Percentiles rank a stretch among this genome's conserved stretches.
phyloP scores from a whole-genome alignment of 35 echinoderm and acorn worm species.

The Apostichopus californicus region DNA sequence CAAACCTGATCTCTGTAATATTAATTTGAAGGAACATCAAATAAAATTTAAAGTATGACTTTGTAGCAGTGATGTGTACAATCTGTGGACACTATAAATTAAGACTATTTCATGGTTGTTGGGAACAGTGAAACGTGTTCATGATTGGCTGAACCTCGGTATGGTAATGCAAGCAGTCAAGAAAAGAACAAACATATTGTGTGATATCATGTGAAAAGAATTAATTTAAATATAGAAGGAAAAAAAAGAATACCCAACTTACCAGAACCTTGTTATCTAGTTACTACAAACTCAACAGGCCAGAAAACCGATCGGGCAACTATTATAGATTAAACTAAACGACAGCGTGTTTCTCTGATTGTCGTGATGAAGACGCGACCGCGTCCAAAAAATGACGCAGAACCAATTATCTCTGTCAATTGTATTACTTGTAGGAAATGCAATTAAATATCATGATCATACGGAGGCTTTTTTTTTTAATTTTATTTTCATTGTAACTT shows the following conservation, averaged over 20 bases:
- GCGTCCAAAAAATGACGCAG: background rate
- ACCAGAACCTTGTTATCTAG: background rate
- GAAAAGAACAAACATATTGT: background rate
- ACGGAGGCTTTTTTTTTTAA: background rate
- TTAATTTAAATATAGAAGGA: background rate
- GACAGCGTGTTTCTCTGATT: background rate
- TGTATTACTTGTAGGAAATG: background rate
- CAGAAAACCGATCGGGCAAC: background rate
- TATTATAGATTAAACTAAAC: background rate
- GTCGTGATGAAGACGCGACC: background rate
- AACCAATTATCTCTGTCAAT: background rate
- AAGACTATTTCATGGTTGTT: conserved; percentile 24
- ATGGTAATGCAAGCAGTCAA: background rate
- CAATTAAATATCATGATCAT: background rate
- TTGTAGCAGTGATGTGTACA: conserved; percentile 1
- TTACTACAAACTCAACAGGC: background rate
- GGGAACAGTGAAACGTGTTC: conserved; percentile 14
- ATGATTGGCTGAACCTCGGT: background rate
- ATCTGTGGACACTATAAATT: conserved; percentile 35
- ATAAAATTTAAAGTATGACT: conserved; percentile 28
- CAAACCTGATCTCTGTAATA: conserved; percentile 18
- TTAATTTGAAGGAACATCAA: conserved; percentile 42
- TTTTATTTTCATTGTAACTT: background rate
- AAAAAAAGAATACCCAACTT: background rate
- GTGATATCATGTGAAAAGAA: conserved; percentile 24